Conservation (phyloP, 2,888 invertebrate genomes). For the Drosophila cyrtoloma region DNA sequence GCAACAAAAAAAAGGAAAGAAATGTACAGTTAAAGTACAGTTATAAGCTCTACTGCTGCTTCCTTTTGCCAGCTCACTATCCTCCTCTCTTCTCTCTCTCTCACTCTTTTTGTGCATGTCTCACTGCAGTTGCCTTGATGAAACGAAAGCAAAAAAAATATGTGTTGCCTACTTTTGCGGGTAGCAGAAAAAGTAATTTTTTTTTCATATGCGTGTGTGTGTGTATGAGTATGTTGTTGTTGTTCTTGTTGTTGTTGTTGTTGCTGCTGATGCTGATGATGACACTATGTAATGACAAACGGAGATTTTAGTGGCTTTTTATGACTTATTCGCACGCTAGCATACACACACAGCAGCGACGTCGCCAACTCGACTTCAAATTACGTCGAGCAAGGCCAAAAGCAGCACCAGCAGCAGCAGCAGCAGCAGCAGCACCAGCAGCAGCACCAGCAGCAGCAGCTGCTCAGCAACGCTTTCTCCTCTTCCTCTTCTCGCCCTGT, state of each 20-base stretch:
- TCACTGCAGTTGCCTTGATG: slow-evolving; percentile 2
- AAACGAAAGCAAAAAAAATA: slow-evolving; percentile 23
- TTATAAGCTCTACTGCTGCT: slow-evolving; percentile 13
- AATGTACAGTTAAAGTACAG: slow-evolving; percentile 8
- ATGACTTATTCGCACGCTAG: slow-evolving; percentile 59
- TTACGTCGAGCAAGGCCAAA: slow-evolving; percentile 56
- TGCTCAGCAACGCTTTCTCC: slow-evolving; percentile 10
- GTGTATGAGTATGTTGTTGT: slow-evolving; percentile 15
- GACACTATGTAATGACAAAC: slow-evolving; percentile 72
- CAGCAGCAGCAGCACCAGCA: slow-evolving; percentile 20
- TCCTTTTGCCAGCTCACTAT: background rate
- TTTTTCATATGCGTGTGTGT: slow-evolving; percentile 1
- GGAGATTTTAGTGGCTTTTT: slow-evolving; percentile 69
- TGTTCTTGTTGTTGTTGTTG: slow-evolving; percentile 21
- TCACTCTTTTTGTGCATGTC: background rate
- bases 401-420: slow-evolving; percentile 21
- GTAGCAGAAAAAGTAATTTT: slow-evolving; percentile 16
- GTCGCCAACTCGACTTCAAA: slow-evolving; percentile 67
- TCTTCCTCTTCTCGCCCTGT: background rate
- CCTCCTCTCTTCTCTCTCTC: background rate
- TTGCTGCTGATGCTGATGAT: slow-evolving; percentile 45
- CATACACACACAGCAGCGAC: slow-evolving; percentile 9
- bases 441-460: slow-evolving; percentile 20
- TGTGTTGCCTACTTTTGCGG: slow-evolving; percentile 58
- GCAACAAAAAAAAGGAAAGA: background rate